Conservation (phyloP, 2,888 invertebrate genomes). For the Pycnomerus fuliginosus region DNA sequence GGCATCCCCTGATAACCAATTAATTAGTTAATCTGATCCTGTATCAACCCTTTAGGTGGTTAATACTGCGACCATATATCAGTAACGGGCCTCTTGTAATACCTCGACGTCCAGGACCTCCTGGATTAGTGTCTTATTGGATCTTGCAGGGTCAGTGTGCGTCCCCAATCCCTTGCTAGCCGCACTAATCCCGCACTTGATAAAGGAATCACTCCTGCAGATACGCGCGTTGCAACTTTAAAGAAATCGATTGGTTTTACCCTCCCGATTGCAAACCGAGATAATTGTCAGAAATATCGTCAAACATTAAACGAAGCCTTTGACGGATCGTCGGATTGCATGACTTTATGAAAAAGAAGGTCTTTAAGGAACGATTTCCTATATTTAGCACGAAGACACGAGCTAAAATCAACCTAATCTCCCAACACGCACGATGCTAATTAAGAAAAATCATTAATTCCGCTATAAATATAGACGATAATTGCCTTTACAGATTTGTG, state of each 20-base stretch:
- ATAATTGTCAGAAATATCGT: constrained; percentile 41
- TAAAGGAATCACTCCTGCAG: constrained; percentile 33
- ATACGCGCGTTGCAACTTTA: too few relatives aligned
- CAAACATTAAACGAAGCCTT: constrained; percentile 46
- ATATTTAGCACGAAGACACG: constrained; percentile 39
- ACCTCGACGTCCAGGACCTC: constrained; percentile 39
- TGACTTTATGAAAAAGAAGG: constrained; percentile 38
- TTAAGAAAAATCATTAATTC: constrained; percentile 52
- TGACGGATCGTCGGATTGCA: constrained; percentile 49
- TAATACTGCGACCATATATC: constrained; percentile 37
- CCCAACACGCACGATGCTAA: constrained; percentile 49
- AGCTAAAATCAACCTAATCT: constrained; percentile 40
- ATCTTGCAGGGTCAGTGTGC: constrained; percentile 45
- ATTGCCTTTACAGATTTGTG: too few relatives aligned
- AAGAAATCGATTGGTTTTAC: constrained; percentile 8
- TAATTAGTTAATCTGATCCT: constrained; percentile 51
- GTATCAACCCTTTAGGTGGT: constrained; percentile 43
- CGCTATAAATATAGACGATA: too few relatives aligned
- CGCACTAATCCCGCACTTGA: constrained; percentile 48
- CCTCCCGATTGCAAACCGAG: constrained; percentile 20
- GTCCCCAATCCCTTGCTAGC: constrained; percentile 43
- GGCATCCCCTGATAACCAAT: constrained; percentile 46
- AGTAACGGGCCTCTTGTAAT: constrained; percentile 31
- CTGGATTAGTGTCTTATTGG: constrained; percentile 53
- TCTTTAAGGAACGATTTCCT: constrained; percentile 43